Evolutionary conservation across 2,113 vertebrate species (phyloP).

Genomic region (Rhodinocichla rosea): DNA sequence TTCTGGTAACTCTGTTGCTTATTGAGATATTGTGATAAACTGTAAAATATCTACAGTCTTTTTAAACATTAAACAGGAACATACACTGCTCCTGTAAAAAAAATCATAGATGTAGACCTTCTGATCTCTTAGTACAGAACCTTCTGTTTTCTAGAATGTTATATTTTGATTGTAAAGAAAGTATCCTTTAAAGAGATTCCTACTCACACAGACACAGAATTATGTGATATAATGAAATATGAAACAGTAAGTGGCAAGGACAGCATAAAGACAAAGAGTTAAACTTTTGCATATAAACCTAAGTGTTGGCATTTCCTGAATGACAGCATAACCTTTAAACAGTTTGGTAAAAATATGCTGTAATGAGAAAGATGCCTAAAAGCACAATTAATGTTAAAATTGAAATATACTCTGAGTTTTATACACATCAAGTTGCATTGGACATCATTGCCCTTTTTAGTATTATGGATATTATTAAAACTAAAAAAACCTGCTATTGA

Average conservation of each 20-base stretch:
- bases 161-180: neutral
- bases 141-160: neutral
- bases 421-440: neutral
- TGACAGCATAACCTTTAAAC: slow-evolving; percentile 34
- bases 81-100: neutral
- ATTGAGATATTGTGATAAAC: neutral
- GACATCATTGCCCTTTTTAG: neutral
- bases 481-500: neutral
- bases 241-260: neutral
- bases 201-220: neutral
- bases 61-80: neutral
- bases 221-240: neutral
- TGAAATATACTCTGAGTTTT: neutral
- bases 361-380: slow-evolving; percentile 11
- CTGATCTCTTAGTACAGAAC: neutral
- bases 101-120: neutral
- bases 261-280: neutral
- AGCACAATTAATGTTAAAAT: neutral
- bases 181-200: neutral
- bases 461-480: neutral
- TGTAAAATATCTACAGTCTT: neutral
- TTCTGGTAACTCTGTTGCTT: neutral
- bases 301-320: slow-evolving; percentile 30
- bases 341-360: neutral
- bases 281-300: neutral